Evolutionary conservation across 2,888 invertebrate species (phyloP).

Genomic region (Pemphredon lugubris): DNA sequence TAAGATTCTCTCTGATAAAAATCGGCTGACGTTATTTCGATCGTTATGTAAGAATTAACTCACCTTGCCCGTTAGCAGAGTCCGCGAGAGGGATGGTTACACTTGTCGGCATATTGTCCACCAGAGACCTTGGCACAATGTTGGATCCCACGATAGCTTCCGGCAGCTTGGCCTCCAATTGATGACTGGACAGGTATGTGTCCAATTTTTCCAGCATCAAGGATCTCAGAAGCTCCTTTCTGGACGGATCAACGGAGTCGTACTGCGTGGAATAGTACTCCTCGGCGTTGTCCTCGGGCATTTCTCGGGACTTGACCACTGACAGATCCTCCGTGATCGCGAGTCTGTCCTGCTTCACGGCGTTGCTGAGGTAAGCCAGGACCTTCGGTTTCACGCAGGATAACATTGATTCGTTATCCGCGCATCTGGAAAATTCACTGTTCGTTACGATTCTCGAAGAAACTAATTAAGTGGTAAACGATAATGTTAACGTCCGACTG

Average conservation of each 20-base stretch:
- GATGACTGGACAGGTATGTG: conserved; percentile 88
- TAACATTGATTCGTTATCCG: conserved; percentile 75
- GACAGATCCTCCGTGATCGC: conserved; percentile 89
- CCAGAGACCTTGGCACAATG: conserved; percentile 85
- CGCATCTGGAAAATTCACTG: conserved; percentile 72
- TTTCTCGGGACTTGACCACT: conserved; percentile 85
- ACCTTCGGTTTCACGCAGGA: conserved; percentile 90
- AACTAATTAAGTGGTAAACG: not conserved
- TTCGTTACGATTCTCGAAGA: no score
- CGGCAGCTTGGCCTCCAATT: conserved; percentile 89
- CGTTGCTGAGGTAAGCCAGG: conserved; percentile 88
- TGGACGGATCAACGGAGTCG: conserved; percentile 71
- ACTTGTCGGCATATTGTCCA: conserved; percentile 85
- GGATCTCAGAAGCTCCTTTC: conserved; percentile 76
- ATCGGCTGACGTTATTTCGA: no score
- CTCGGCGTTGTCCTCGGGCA: conserved; percentile 71
- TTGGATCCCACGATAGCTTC: conserved; percentile 82
- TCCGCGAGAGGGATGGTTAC: conserved; percentile 87
- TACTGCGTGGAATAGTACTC: conserved; percentile 80
- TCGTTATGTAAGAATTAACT: no score
- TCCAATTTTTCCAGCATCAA: conserved; percentile 88
- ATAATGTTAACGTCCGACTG: no score
- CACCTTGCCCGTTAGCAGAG: conserved; percentile 80
- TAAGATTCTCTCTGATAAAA: not conserved
- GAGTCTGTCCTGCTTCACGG: conserved; percentile 86